Evolutionary conservation across 2,888 invertebrate species (phyloP), one percentile per base, ranked within the genome.

Genomic region (Sinopyrophorus schimmeli): DNA sequence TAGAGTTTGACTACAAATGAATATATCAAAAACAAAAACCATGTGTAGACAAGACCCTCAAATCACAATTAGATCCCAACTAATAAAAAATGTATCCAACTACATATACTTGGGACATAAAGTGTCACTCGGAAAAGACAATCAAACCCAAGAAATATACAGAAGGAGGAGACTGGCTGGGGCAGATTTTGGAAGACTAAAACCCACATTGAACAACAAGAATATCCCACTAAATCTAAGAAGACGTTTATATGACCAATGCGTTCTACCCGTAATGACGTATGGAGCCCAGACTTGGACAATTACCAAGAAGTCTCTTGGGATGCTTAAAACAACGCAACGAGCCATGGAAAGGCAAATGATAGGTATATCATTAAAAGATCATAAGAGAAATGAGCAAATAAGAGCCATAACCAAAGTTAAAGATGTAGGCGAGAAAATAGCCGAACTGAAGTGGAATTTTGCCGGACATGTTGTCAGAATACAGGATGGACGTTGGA

Each of bases 361-460:
- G 11, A 27, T 27, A 11, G 27, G 27, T 12, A 10, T 27, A 27
- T 27, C 27, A 9, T 14, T 27, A 27, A 5, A 2, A 10, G 3
- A 27, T 4, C 27, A 14, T 2, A 27, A 27, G 11, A 5, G 27
- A 10, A 27, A 27, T 11, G 27, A 11, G 12, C 7, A 27, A 2
- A 27, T 27, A 27, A 5, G 11, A 27, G 27, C 5, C 12, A 27
- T 27, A 27, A 27, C 10, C 2, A 27, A 27, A 27, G 11, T 27
- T 4, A 27, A 11, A 27, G 11, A 11, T 27, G 27, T 27, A 3
- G 27, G 27, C 10, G 27, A 27, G 11, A 7, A n/a, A 27, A 10
- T 27, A 10, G 27, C 12, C 27, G 12, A 27, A 27, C 27, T 27
- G 4, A 27, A 10, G 27, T 27, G 27, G 27, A 27, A 3, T 27